Conservation (phyloP, 92 coral and sea anemone genomes). For the Galaxea fascicularis region DNA sequence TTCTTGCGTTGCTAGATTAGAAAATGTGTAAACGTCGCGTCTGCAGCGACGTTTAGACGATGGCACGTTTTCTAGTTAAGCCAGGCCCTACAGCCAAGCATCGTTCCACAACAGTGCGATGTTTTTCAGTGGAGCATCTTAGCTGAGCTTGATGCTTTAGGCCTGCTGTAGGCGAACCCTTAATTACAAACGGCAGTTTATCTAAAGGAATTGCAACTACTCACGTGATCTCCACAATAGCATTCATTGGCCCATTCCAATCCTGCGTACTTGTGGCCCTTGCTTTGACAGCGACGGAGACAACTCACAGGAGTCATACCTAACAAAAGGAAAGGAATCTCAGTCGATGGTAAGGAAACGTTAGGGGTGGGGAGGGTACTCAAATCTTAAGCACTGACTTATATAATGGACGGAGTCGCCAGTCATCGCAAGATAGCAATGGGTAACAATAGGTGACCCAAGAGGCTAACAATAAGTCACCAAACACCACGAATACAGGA, state of each 20-base stretch:
- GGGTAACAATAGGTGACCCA: not conserved
- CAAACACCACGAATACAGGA: too few species aligned
- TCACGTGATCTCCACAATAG: constrained; percentile 80
- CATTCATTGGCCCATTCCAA: constrained; percentile 86
- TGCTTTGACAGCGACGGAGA: constrained; percentile 73
- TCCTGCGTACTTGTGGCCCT: constrained; percentile 73
- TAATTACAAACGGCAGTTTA: not conserved
- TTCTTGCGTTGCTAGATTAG: too few species aligned
- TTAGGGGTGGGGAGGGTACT: not conserved
- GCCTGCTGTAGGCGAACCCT: too few species aligned
- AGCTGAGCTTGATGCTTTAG: too few species aligned
- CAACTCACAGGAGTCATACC: constrained; percentile 82
- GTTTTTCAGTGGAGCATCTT: too few species aligned
- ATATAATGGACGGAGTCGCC: not conserved
- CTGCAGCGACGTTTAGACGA: too few species aligned
- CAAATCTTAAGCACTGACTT: not conserved
- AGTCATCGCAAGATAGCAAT: too few species aligned
- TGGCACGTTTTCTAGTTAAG: too few species aligned
- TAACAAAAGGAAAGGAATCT: not conserved
- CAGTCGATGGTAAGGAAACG: not conserved
- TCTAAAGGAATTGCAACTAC: constrained; percentile 14
- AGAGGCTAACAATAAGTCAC: not conserved
- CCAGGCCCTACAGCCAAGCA: too few species aligned
- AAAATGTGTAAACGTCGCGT: too few species aligned
- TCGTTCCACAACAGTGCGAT: too few species aligned